Conservation (phyloP, 1,140 invertebrate species). For the Brachionus rubens region DNA sequence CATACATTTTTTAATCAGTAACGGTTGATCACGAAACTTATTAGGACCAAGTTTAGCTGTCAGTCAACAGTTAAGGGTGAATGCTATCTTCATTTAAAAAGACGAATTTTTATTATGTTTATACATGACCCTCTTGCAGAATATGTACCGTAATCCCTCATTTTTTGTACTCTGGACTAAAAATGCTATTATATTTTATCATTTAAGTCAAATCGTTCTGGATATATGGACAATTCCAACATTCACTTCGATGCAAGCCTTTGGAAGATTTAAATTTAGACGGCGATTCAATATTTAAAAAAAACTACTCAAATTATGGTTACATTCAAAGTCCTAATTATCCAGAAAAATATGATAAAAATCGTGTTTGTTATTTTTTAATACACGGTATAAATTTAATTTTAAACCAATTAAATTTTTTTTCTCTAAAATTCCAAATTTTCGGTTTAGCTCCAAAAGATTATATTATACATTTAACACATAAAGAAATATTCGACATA, state of each 20-base stretch:
- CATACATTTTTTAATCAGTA: no score
- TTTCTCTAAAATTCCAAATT: neutral
- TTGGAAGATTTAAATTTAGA: conserved; percentile 16
- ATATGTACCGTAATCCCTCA: no score
- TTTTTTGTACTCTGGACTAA: no score
- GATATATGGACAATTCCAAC: neutral
- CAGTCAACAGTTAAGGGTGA: no score
- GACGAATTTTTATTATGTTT: no score
- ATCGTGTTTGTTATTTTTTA: neutral
- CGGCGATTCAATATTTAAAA: neutral
- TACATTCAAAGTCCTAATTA: conserved; percentile 16
- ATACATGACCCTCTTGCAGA: no score
- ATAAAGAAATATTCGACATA: neutral
- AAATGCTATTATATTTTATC: no score
- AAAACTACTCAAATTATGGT: neutral
- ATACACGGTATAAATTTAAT: neutral
- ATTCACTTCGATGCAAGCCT: neutral
- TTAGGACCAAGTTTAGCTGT: no score
- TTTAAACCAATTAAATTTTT: no score
- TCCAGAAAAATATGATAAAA: neutral
- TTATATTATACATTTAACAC: neutral
- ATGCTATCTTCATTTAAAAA: no score
- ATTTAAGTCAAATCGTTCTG: no score
- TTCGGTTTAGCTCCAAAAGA: neutral
- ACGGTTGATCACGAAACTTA: no score